A percentile compares a stretch with the other conserved stretches of the same genome.
Conservation (phyloP, 2,113 vertebrate genomes). For the Corydoras sp. region DNA sequence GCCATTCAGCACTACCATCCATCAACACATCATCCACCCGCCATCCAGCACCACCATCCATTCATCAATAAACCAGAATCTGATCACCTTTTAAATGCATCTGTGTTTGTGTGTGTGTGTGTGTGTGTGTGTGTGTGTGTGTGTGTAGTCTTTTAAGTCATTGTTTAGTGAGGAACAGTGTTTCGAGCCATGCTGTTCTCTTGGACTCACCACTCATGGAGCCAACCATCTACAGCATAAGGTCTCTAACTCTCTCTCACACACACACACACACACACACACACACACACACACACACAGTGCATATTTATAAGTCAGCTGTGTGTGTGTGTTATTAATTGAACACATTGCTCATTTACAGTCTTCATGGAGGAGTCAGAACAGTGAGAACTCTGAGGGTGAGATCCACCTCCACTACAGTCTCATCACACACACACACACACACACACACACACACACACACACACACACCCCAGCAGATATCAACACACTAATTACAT, state of each 20-base stretch:
- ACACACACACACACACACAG: conserved; percentile 15
- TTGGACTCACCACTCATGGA: conserved; percentile 46
- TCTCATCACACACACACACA: no score
- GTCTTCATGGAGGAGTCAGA: conserved; percentile 48
- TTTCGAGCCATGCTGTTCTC: conserved; percentile 67
- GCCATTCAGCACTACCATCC: no score
- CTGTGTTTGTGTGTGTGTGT: not conserved
- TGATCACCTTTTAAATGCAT: no score
- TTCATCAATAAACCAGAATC: no score
- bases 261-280: conserved; percentile 8
- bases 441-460: no score
- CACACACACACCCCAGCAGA: no score
- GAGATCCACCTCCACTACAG: no score
- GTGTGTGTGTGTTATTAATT: no score
- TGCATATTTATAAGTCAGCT: no score
- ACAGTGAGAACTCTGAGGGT: conserved; percentile 55
- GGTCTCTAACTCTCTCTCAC: conserved; percentile 44
- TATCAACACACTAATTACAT: not conserved
- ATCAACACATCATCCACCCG: no score
- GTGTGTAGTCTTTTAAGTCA: no score
- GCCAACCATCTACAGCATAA: conserved; percentile 45
- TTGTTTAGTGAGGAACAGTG: conserved; percentile 70
- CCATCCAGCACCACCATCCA: no score
- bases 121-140: conserved; percentile 55
- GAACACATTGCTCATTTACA: conserved; percentile 38